Evolutionary conservation across 2,888 invertebrate species (phyloP), one percentile per base, ranked within the genome.

Genomic region (Thera britannica): DNA sequence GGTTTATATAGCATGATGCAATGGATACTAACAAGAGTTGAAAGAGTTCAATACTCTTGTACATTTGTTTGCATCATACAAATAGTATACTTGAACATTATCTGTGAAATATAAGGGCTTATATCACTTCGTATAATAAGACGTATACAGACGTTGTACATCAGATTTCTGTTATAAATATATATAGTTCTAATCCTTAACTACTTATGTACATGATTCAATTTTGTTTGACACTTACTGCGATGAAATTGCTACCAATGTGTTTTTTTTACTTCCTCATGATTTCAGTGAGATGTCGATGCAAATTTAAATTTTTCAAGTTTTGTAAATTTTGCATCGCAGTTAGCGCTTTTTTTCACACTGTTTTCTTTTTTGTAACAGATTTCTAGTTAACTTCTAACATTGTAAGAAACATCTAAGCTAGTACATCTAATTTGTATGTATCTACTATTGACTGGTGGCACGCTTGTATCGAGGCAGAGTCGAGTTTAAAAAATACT

Each of bases 141-240:
- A 90, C 93, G 92, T 93, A 93, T 93, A 93, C 92, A 89, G 87
- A 90, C 89, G 87, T 93, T 93, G 93, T 93, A 93, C 93, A 93
- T 92, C 90, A 91, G 92, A 89, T 92, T 92, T 88, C 85, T 79
- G 83, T 88, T 88, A 87, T 81, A 84, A 85, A 83, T 85, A 88
- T 85, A 88, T 77, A 81, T 86, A 85, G 82, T 77, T 78, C 82
- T 87, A 85, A 77, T 71, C 58, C 70, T 73, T 72, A 72, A 67
- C 51, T 71, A 74, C 62, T 57, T 68, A 71, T 68, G 51, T 74
- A 72, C 74, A 75, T 65, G 67, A 54, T 72, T 61, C 41, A 61
- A 61, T 52, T 62, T 75, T 72, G 70, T 72, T 67, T 44, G 68
- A 72, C 68, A 72, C 57, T 70, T 60, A 60, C 74, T 72, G 66